Conservation (phyloP, 2,113 vertebrate genomes). For the Montifringilla adamsi region DNA sequence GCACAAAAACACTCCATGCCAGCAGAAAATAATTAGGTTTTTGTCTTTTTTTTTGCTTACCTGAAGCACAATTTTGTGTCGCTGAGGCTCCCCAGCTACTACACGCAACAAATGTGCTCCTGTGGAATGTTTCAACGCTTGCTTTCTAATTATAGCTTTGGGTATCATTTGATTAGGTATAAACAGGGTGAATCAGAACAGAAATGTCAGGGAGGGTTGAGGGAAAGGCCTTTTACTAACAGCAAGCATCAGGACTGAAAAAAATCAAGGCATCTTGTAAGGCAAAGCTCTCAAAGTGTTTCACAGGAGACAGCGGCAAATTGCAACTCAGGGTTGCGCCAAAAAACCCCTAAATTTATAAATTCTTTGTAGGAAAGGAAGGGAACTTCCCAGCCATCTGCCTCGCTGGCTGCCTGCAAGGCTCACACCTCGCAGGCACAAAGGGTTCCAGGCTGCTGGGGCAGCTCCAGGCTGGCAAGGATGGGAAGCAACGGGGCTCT, state of each 20-base stretch:
- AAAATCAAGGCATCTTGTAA: not conserved
- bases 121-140: not conserved
- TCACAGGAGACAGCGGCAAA: accelerated
- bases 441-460: not conserved
- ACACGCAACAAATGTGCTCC: not conserved
- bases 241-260: not conserved
- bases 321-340: not conserved
- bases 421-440: not conserved
- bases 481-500: not conserved
- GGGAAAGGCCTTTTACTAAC: not conserved
- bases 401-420: not conserved
- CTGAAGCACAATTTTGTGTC: not conserved
- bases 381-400: slow-evolving; percentile 9
- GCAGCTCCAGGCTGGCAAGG: not conserved
- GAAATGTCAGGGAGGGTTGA: not conserved
- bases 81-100: not conserved
- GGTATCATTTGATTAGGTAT: not conserved
- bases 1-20: not conserved
- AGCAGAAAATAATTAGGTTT: not conserved
- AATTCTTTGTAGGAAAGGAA: not conserved
- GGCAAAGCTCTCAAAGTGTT: not conserved
- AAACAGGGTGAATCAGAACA: slow-evolving; percentile 38
- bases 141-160: slow-evolving; percentile 25
- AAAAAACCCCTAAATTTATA: not conserved
- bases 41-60: not conserved